Evolutionary conservation across 2,888 invertebrate species (phyloP), one percentile per base, ranked within the genome.

Genomic region (Hirtodrosophila alboralis): DNA sequence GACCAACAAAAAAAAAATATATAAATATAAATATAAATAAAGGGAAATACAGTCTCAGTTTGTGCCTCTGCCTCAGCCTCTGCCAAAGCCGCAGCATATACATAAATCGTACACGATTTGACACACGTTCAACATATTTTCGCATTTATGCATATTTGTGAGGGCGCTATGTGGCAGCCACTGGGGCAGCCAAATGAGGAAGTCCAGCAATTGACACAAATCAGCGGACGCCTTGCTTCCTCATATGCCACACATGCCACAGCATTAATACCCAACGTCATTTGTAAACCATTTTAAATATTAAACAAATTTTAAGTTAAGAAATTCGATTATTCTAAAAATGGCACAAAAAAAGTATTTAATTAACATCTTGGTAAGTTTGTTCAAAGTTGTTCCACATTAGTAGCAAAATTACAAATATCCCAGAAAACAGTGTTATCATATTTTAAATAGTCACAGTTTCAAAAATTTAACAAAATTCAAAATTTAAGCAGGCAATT

Each of bases 241-340:
- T 81, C 66, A 81, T 78, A 44, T 66, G 54, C 47, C 37, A 60
- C 63, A 56, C 83, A 64, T 78, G 78, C 51, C 57, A 38, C 63
- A 38, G 65, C 71, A 61, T 81, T 51, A 67, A 49, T 56, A 13
- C n/a, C n/a, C n/a, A n/a, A n/a, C n/a, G n/a, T n/a, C n/a, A n/a
- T n/a, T n/a, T n/a, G n/a, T n/a, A n/a, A n/a, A n/a, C n/a, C n/a
- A n/a, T n/a, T n/a, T n/a, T n/a, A n/a, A n/a, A n/a, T n/a, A 49
- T 1, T n/a, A 13, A 7, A 23, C 23, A 23, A 9, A 6, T n/a
- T n/a, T n/a, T n/a, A n/a, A n/a, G n/a, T n/a, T n/a, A n/a, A n/a
- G n/a, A n/a, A n/a, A n/a, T n/a, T n/a, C n/a, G n/a, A n/a, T n/a
- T n/a, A n/a, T n/a, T n/a, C n/a, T n/a, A n/a, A n/a, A n/a, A n/a